Conservation (phyloP, 2,113 vertebrate genomes). For the Henicopernis longicauda region DNA sequence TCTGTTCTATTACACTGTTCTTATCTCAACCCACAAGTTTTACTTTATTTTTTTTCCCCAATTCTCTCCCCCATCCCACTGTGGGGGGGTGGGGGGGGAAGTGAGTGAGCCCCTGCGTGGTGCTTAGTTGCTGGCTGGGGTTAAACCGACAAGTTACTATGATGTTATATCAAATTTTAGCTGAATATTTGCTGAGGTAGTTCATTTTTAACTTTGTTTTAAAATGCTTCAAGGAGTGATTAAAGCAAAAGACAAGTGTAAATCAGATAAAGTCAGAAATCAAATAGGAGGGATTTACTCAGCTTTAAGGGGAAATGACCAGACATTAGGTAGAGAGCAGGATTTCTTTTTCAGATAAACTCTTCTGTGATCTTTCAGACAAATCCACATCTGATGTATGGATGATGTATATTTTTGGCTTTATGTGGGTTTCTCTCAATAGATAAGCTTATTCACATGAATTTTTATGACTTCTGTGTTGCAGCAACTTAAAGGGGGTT, state of each 20-base stretch:
- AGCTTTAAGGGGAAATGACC: not conserved
- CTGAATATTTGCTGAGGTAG: not conserved
- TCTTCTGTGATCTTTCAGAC: not conserved
- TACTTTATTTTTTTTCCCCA: too few relatives aligned
- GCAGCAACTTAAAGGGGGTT: not conserved
- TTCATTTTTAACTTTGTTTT: slow-evolving; percentile 18
- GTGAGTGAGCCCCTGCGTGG: too few relatives aligned
- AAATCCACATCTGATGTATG: not conserved
- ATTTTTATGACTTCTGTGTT: not conserved
- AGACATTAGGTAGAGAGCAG: not conserved
- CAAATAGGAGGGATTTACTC: not conserved
- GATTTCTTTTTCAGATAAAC: not conserved
- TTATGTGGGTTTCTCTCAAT: not conserved
- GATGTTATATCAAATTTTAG: not conserved
- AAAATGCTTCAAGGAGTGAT: not conserved
- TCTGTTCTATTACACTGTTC: too few relatives aligned
- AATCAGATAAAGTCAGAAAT: not conserved
- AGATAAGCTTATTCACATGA: not conserved
- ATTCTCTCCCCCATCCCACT: too few relatives aligned
- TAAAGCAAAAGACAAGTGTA: not conserved
- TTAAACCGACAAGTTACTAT: not conserved
- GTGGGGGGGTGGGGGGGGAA: too few relatives aligned
- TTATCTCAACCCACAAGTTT: too few relatives aligned
- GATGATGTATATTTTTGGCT: not conserved
- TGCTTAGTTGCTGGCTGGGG: too few relatives aligned